phyloP scores from a whole-genome alignment of 1,140 invertebrate genomes.

The Cyrtorhinus lividipennis region DNA sequence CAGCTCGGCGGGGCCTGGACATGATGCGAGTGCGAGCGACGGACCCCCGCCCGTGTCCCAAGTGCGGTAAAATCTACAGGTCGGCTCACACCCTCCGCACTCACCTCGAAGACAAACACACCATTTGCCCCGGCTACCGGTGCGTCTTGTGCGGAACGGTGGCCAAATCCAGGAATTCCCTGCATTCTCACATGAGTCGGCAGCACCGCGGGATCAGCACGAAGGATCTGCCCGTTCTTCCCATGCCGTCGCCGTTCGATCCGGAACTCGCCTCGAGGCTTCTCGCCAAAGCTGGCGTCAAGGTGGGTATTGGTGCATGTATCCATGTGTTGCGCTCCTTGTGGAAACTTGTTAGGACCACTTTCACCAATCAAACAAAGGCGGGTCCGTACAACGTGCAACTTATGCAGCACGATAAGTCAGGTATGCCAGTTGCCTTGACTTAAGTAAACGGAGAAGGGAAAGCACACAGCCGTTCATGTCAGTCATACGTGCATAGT shows the following conservation, averaged over 20 bases:
- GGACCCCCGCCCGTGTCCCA: slow-evolving; percentile 77
- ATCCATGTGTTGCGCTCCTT: too few species aligned
- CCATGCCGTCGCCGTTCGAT: slow-evolving; percentile 81
- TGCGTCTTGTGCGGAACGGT: slow-evolving; percentile 84
- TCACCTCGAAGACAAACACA: slow-evolving; percentile 83
- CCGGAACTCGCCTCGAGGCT: slow-evolving; percentile 66
- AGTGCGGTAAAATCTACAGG: slow-evolving; percentile 83
- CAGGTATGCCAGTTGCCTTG: too few species aligned
- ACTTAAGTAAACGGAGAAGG: too few species aligned
- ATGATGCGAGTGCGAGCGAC: slow-evolving; percentile 74
- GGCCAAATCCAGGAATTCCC: slow-evolving; percentile 75
- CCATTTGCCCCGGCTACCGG: slow-evolving; percentile 76
- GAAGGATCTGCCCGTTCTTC: slow-evolving; percentile 75
- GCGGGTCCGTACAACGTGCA: too few species aligned
- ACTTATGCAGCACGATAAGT: too few species aligned
- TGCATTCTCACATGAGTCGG: slow-evolving; percentile 83
- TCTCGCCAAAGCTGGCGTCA: slow-evolving; percentile 71
- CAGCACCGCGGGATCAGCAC: slow-evolving; percentile 83
- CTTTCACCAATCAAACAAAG: too few species aligned
- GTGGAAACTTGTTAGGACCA: too few species aligned
- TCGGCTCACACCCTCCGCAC: slow-evolving; percentile 78
- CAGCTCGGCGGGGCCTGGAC: slow-evolving; percentile 59
- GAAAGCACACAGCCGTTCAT: too few species aligned
- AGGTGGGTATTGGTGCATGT: slow-evolving; percentile 35
- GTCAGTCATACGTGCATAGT: too few species aligned